Base-by-base conservation (phyloP, 2,113 vertebrate species). In the Lipotes vexillifer region DNA sequence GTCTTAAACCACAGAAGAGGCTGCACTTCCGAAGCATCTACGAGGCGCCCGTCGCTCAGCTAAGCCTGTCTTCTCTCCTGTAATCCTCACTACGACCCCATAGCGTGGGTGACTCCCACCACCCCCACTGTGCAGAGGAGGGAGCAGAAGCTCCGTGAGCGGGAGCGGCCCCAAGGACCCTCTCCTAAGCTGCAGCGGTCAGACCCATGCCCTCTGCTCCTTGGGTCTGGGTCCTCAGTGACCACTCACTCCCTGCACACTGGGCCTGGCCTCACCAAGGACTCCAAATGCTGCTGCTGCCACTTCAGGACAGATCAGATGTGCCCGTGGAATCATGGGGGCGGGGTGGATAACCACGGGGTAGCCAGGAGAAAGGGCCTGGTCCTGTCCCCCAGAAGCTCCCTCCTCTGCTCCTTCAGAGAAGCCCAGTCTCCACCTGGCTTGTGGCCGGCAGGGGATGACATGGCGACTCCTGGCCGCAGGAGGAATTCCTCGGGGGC, bases 21-120 rank as follows among this genome's bases (percentile, higher is more conserved):
- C 1, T 0, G 3, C 20, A 9, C 2, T 21, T n/a, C 69, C 6
- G 0, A 5, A 18, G 72, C 44, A 13, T 15, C 8, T 3, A 20
- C 0, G 13, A 69, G 33, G 44, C 3, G 0, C 55, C 18, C 1
- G 5, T 23, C 33, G 0, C 59, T 21, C 31, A 36, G 17, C 4
- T 23, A 6, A 46, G n/a, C n/a, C 3, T 3, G 3, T 0, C 1
- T 1, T 0, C 65, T 21, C 46, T 44, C 44, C 3, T 1, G 1
- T 6, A 10, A 52, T 52, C 33, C 63, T 41, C 72, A 18, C 10
- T 0, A 13, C 0, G 29, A 33, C 36, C 29, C 61, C 21, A 13
- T 0, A 36, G 1, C 7, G 18, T 8, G 8, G 59, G 17, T 13
- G 78, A 57, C 27, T 10, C 36, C 15, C 15, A 13, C 0, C 12